Conservation (phyloP, 53 echinoderm and acorn worm species). For the Echinarachnius parma region DNA sequence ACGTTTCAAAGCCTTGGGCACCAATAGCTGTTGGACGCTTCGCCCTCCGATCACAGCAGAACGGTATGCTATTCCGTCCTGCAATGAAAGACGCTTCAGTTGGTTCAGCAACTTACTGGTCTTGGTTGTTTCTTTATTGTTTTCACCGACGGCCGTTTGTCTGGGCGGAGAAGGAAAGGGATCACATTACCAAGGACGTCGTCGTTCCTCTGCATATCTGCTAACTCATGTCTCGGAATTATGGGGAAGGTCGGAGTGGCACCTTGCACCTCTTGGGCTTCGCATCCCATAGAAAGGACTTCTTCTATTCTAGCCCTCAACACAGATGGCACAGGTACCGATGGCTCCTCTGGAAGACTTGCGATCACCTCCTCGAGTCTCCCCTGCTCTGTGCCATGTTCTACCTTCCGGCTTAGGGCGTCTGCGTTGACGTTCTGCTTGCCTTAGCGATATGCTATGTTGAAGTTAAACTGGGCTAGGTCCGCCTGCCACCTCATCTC, state of each 20-base stretch:
- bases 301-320: neutral
- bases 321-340: neutral
- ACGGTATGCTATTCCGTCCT: constrained; percentile 11
- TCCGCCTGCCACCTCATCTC: constrained; percentile 54
- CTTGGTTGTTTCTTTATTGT: neutral
- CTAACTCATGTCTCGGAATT: neutral
- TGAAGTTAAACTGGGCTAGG: constrained; percentile 52
- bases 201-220: constrained; percentile 8
- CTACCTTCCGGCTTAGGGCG: constrained; percentile 35
- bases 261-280: neutral
- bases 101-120: constrained; percentile 11
- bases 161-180: too few species aligned
- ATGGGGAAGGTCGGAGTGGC: neutral
- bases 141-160: too few species aligned
- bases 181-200: neutral
- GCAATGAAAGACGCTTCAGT: neutral
- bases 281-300: neutral
- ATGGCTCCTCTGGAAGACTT: neutral
- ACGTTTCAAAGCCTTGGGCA: constrained; percentile 43
- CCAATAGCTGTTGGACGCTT: constrained; percentile 33
- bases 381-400: constrained; percentile 24
- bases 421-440: constrained; percentile 50
- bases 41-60: constrained; percentile 5
- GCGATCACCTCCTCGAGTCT: neutral
- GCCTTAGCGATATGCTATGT: constrained; percentile 17